Base-by-base conservation (phyloP, 1,140 invertebrate species). In the Cotesia glomerata region DNA sequence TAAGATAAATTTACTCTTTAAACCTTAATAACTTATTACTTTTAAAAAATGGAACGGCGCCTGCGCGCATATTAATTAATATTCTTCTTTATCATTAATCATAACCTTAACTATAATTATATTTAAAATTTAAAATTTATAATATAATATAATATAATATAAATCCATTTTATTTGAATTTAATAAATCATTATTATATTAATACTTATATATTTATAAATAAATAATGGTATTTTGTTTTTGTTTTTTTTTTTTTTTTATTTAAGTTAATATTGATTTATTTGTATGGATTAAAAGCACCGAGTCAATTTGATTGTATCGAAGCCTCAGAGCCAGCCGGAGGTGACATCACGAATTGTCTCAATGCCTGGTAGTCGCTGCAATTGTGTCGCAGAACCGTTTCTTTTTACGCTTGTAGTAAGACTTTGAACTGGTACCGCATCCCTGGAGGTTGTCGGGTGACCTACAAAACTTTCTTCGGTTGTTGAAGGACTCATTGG, bases 281-380 rank as follows among this genome's bases (percentile, higher is more conserved):
- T 18, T 59, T 72, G 36, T 62, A 26, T 49, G n/a, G 68, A 56
- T 18, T 64, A 8, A 49, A 51, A 45, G 66, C 68, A 62, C 5
- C 62, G 14, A 64, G 39, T n/a, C 61, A 39, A 49, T 16, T 45
- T 26, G 58, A 56, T 59, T 18, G 36, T 69, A 49, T 45, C 49
- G 18, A 36, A 68, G 65, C 58, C 74, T 88, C 86, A 90, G 74
- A 91, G 88, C 91, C 91, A 91, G 68, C 90, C 90, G 4, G 89
- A 86, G 54, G 90, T 88, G 54, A 88, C 86, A 76, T 90, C 90
- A 78, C 91, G 90, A 52, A 91, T 86, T 36, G 90, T 90, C 75
- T 91, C 91, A 75, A 91, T 89, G 5, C 90, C 90, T 7, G 90
- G 88, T 56, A 91, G 80, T 71, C 89, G 88, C 39, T 90, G 89